These are phyloP conservation scores for Diachasmimorpha longicaudata DNA, from an alignment of 1,140 invertebrate species.

Conservation along the genomic window DNA sequence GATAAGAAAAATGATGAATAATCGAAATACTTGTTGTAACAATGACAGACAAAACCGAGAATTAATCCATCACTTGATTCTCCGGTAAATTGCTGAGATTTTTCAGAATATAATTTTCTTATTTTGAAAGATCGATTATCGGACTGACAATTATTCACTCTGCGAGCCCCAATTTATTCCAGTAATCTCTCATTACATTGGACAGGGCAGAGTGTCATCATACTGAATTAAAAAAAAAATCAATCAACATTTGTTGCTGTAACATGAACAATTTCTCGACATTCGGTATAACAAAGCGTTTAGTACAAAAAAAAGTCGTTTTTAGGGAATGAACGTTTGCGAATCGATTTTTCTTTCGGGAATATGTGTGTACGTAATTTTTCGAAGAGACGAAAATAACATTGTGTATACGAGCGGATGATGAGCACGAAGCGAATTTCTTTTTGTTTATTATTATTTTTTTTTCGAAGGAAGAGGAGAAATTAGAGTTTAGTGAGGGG, in stretches of 20 bases:
- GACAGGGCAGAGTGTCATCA: background rate
- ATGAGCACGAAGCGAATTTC: slow-evolving; percentile 17
- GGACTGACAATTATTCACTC: slow-evolving; percentile 34
- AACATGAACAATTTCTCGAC: background rate
- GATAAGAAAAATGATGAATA: background rate
- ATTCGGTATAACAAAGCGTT: slow-evolving; percentile 36
- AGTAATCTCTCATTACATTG: background rate
- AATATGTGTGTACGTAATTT: slow-evolving; percentile 21
- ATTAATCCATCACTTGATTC: background rate
- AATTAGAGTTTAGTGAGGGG: background rate
- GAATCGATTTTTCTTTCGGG: slow-evolving; percentile 19
- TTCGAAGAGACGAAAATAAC: background rate
- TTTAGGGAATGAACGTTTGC: background rate
- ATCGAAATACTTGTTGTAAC: slow-evolving; percentile 1
- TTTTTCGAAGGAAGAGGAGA: slow-evolving; percentile 5
- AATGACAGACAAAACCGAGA: slow-evolving; percentile 3
- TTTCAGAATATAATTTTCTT: background rate
- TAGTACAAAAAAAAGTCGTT: slow-evolving; percentile 42
- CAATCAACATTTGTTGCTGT: background rate
- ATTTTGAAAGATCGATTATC: slow-evolving; percentile 35
- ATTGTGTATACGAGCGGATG: slow-evolving; percentile 17
- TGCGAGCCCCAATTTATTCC: slow-evolving; percentile 6
- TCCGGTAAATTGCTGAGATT: background rate
- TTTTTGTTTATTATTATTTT: slow-evolving; percentile 11
- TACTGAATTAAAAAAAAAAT: background rate